Evolutionary conservation across 2,888 invertebrate species (phyloP), one percentile per base, ranked within the genome.

Genomic region (Tipula helvola): DNA sequence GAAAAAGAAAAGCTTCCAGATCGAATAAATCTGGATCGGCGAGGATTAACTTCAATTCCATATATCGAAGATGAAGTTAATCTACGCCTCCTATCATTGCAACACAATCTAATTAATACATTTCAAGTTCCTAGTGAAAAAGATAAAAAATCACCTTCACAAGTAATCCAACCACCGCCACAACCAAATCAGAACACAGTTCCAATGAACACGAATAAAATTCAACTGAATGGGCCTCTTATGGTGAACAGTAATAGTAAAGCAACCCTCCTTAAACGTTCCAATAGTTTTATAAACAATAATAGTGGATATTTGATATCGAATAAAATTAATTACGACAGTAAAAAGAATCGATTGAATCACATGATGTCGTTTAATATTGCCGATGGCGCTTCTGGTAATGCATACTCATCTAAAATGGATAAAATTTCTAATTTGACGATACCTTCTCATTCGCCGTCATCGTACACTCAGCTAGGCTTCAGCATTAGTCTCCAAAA

Each of bases 1-100:
- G 97, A 97, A 90, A 95, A 95, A 90, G 96, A 96, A 89, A 95
- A 95, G 89, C 93, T 96, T 90, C 97, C 97, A 13, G 98, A 98
- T 91, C 93, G 97, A 89, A 96, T 98, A 89, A 96, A 96, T 90
- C 93, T 98, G 87, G 98, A 98, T 91, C 93, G 96, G 89, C 92
- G 96, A 87, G 97, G 97, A 42, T 92, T 98, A 87, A 95, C 96
- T n/a, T 93, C 94, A 36, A 95, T 97, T 89, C 98, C 98, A 0
- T 90, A 91, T 42, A 95, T 98, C 89, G 95, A 96, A 88, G 96
- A 95, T 86, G 97, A 97, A 90, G 94, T 95, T 28, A 95, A 95
- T 88, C 92, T 98, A 87, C 93, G 97, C 87, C 93, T 98, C 88
- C 92, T 98, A 88, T 98, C 98, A 85, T 93, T 98, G 87, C 98